Base-by-base conservation (phyloP, 2,888 invertebrate species). In the Suillia variegata region DNA sequence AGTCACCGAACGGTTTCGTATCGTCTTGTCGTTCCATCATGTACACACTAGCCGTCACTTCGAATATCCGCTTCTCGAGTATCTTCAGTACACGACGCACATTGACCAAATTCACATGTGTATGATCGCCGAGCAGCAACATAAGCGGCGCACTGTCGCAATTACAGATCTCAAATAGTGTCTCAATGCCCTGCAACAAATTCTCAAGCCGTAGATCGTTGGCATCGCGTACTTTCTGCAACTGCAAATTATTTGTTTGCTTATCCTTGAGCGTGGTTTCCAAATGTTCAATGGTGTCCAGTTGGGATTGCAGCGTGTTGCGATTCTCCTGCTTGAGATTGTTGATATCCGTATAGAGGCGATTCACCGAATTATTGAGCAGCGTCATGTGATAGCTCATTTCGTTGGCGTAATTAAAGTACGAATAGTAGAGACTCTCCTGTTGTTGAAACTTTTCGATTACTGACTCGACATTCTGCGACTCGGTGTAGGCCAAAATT, bases 51-150 rank as follows among this genome's bases (percentile, higher is more conserved):
- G 85, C 83, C 2, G 86, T 83, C 6, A 87, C 79, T 20, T 82
- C 82, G 68, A 85, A 84, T 3, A 85, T 81, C 50, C 86, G 85
- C 1, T 77, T 63, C 69, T 87, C 87, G 3, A 87, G 71, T 18
- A 87, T 81, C 58, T 80, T 80, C 0, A 86, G 77, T 70, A 86
- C 86, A 58, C 84, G 83, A 18, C 78, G 67, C 2, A 86, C 83
- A 70, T 87, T 87, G 76, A 85, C 84, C 42, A 83, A 82, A 78
- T 88, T 81, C 70, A 89, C 77, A 69, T 85, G 82, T 65, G 83
- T 79, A 80, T 89, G 80, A 80, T 87, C 80, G n/a, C 88, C 82
- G 42, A 87, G 74, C 13, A 86, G 75, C 1, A 85, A 67, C 57
- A 85, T 62, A 51, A 86, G 68, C 51, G 87, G 85, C 15, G 83